Percentiles rank a stretch among this genome's conserved stretches.
These are phyloP conservation scores for Cephus runcator DNA, from an alignment of 2,888 invertebrate genomes.

Conservation along the genomic window DNA sequence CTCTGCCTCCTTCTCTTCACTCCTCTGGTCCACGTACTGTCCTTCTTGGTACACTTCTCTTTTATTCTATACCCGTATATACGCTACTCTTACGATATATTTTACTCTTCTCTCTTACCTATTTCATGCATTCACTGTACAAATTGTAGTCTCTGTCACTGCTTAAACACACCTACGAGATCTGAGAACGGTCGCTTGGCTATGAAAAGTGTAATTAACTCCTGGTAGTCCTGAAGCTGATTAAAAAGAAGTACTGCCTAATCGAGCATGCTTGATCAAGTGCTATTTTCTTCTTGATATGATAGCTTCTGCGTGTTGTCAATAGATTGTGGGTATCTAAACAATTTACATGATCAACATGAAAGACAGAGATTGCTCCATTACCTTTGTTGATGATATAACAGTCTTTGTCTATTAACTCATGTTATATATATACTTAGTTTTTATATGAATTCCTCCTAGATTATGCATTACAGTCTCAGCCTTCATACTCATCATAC, in stretches of 20 bases:
- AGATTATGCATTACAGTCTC: not conserved
- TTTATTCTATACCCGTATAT: not conserved
- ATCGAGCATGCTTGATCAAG: not conserved
- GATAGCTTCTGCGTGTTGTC: not conserved
- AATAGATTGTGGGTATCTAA: not conserved
- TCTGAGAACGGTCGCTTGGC: not conserved
- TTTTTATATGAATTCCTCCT: not conserved
- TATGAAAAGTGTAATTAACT: not conserved
- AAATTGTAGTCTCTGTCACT: not conserved
- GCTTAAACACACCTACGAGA: not conserved
- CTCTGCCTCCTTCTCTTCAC: not conserved
- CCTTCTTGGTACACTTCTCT: not conserved
- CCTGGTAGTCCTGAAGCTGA: not conserved
- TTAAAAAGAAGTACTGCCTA: not conserved
- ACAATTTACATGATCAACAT: not conserved
- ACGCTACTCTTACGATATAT: not conserved
- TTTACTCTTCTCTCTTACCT: not conserved
- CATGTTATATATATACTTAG: not conserved
- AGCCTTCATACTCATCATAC: not conserved
- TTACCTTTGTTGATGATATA: too few relatives aligned
- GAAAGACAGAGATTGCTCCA: not conserved
- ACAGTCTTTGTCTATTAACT: not conserved
- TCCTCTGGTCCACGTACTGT: not conserved
- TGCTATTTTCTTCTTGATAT: not conserved
- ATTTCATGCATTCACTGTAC: not conserved